Conservation (phyloP, 2,797 vertebrate genomes). For the Lerista edwardsae region DNA sequence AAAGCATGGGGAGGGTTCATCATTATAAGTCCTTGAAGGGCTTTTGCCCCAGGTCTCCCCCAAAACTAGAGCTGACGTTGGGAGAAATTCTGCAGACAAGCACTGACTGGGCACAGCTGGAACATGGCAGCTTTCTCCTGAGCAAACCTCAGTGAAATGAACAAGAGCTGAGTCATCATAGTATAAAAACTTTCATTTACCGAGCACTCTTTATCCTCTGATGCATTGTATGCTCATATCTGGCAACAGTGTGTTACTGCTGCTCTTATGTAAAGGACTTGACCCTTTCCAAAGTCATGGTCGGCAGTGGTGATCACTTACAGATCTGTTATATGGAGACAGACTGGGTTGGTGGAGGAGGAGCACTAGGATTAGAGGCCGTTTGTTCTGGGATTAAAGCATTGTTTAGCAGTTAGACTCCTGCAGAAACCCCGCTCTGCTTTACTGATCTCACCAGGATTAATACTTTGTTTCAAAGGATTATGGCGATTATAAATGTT, state of each 20-base stretch:
- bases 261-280: neutral
- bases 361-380: slow-evolving; percentile 58
- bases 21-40: no score
- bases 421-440: slow-evolving; percentile 50
- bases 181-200: neutral
- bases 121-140: neutral
- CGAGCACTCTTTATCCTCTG: no score
- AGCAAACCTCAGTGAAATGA: neutral
- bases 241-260: no score
- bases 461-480: slow-evolving; percentile 70
- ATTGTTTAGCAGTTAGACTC: slow-evolving; percentile 49
- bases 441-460: slow-evolving; percentile 65
- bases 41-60: no score
- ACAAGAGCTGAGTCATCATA: neutral
- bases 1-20: no score
- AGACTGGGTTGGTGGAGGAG: slow-evolving; percentile 34
- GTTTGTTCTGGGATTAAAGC: slow-evolving; percentile 71
- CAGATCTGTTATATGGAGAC: neutral
- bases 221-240: no score
- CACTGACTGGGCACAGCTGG: no score
- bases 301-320: neutral
- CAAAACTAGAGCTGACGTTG: no score
- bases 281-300: neutral
- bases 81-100: no score
- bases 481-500: slow-evolving; percentile 65